Base-by-base conservation (phyloP, 2,888 invertebrate species). In the Euphydryas editha region DNA sequence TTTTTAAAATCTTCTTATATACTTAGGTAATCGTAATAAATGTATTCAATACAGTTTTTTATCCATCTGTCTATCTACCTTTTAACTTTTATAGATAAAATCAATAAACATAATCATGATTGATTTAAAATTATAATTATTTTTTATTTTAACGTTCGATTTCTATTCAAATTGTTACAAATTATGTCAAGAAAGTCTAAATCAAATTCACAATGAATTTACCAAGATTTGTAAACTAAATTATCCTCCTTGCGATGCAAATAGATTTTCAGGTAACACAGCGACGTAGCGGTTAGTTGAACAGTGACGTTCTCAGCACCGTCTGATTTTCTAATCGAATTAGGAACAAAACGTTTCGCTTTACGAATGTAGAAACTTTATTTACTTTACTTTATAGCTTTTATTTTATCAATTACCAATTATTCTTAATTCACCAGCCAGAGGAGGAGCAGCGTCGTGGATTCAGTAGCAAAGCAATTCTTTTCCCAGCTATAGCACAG, bases 251-350 rank as follows among this genome's bases (percentile, higher is more conserved):
- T 44, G 61, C 68, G 61, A 68, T 68, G 61, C 61, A 68, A 68
- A 68, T 68, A 58, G 68, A 39, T 68, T 61, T 64, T 58, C 60
- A 61, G 64, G 68, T 64, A 61, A 65, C 64, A 54, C 47, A 39
- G 51, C 60, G 58, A 61, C 60, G 54, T 21, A 30, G 54, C 60
- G 61, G 64, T 68, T 61, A 65, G 51, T 65, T 64, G 58, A 61
- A 46, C 68, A 54, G 36, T 17, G 54, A 54, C 54, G 54, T 54
- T 30, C 54, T 30, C 30, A 11, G 36, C 24, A 24, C 18, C 54
- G 54, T 36, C 54, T 54, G 54, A 54, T 54, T 54, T 54, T 54
- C 30, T 54, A 54, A 54, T 54, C 30, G 30, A 54, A 54, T 54
- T 36, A 54, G 36, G 54, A 10, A 15, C 21, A 51, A 42, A 54